Evolutionary conservation across 2,888 invertebrate species (phyloP), one percentile per base, ranked within the genome.

Genomic region (Chelonus formosanus): DNA sequence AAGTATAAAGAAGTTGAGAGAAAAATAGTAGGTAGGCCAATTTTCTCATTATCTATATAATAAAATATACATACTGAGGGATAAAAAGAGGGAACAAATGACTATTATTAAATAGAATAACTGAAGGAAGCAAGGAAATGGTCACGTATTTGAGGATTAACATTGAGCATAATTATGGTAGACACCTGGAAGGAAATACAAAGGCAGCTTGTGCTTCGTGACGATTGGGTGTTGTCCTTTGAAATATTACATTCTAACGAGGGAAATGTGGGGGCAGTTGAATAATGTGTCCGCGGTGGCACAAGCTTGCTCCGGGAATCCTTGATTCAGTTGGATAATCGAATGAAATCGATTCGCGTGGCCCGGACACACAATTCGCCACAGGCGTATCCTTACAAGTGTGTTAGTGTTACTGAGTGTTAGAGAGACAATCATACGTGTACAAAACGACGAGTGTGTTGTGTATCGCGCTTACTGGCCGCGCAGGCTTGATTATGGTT

Each of bases 201-300:
- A n/a, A 57, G 40, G 40, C 53, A 54, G 36, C 10, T 52, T 31
- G 44, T 58, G 58, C 43, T 62, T 45, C 53, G 54, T 62, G 62
- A 64, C 60, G 48, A 70, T 73, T 73, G 71, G 68, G 68, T 68
- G 69, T 70, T 72, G 70, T 70, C 70, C 72, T 74, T 74, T 74
- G 72, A 72, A 72, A 73, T 74, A 73, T 74, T 71, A 71, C 68
- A 68, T 70, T 69, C 71, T 74, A 73, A 71, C 72, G 70, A 71
- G 69, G 67, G 68, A 72, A 68, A 68, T 57, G 63, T 44, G 54
- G 48, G 35, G 43, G 55, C 44, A 55, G 43, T 63, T 64, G 68
- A 67, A 72, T 73, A 74, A 73, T 74, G 74, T 70, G 70, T 69
- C 68, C 50, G 32, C 52, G 20, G 58, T 45, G 52, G 44, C 63